Evolutionary conservation across 2,113 vertebrate species (phyloP).

Genomic region (Corvus moneduloides): DNA sequence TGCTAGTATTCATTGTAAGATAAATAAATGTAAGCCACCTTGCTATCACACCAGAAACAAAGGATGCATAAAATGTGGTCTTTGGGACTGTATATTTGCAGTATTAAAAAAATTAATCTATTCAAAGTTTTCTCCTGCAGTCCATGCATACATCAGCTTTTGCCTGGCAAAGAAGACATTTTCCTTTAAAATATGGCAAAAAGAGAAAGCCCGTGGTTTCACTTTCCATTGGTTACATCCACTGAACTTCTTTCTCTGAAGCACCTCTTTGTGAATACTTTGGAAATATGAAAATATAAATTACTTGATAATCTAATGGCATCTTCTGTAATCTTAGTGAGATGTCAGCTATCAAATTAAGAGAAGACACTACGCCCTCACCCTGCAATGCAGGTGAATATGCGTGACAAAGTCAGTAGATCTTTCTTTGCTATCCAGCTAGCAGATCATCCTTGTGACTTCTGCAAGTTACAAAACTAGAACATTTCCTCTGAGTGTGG

Average conservation of each 20-base stretch:
- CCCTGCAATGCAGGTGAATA: not conserved
- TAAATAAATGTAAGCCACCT: not conserved
- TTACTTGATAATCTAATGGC: not conserved
- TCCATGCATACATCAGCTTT: not conserved
- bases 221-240: not conserved
- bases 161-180: not conserved
- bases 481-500: accelerated
- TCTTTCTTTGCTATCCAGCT: not conserved
- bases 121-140: not conserved
- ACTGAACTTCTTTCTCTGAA: not conserved
- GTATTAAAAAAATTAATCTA: not conserved
- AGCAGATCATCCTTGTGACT: not conserved
- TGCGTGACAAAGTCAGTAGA: not conserved
- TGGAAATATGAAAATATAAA: not conserved
- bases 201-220: not conserved
- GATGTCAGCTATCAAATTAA: not conserved
- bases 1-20: not conserved
- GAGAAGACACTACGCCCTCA: not conserved
- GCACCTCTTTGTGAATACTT: not conserved
- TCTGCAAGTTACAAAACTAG: not conserved
- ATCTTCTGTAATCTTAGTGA: not conserved
- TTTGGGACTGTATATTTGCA: not conserved
- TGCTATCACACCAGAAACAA: not conserved
- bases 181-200: not conserved
- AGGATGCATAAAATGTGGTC: not conserved